Base-by-base conservation (phyloP, 2,888 invertebrate genomes). In the Heteromyza rotundicornis region DNA sequence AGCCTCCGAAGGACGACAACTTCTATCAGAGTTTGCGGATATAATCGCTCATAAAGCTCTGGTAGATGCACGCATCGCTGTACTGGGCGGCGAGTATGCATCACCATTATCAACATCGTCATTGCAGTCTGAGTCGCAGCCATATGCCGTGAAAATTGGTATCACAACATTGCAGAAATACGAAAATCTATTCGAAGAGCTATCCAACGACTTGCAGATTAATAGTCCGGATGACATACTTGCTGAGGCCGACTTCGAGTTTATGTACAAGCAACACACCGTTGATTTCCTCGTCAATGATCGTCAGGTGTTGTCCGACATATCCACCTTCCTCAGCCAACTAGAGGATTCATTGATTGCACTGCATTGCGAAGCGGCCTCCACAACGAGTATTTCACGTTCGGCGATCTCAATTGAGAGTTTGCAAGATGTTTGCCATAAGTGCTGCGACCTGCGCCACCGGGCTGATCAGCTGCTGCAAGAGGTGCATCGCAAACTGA, bases 11-110 rank as follows among this genome's bases (percentile, higher is more conserved):
- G 85, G 86, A 1, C 80, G 85, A 17, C 84, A 83, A 56, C 75
- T 89, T 32, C 76, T 91, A 60, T 84, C 85, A 49, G 89, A 89
- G 76, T 89, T 89, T 73, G 89, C 90, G 14, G 90, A 90, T 74
- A 86, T 91, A 59, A 85, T 90, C 53, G 90, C 90, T 27, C 90
- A 90, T 71, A 91, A 90, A 79, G 89, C 90, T 44, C 83, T 92
- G 62, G 88, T 92, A 59, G 91, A 92, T 82, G 91, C 92, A 59
- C 87, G 91, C 72, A 89, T 92, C 70, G 86, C 87, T 54, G 89
- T 91, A 55, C 84, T 91, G 53, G 87, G 87, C 69, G 88, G 88
- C 62, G 71, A 71, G 16, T 69, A 69, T 40, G 64, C 65, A 8
- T 23, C 1, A 49, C 0, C 58, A 60, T 12, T 56, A 59, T 1